Evolutionary conservation across 1,140 invertebrate genomes (phyloP).

Genomic region (Paraescarpia echinospica): DNA sequence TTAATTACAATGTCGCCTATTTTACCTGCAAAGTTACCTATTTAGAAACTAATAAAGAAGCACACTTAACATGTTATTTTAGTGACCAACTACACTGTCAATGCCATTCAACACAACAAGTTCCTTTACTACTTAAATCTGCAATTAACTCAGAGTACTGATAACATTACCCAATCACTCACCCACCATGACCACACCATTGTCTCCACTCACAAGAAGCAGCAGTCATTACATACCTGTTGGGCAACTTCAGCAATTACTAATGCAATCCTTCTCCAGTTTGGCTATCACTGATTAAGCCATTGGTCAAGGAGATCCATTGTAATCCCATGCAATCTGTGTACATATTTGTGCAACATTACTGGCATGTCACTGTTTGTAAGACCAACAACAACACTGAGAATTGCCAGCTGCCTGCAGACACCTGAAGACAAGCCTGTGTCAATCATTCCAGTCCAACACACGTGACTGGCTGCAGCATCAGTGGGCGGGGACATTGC

Average conservation of each 20-base stretch:
- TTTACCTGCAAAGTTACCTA: not conserved
- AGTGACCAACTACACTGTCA: not conserved
- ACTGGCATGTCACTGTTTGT: not conserved
- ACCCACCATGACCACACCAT: not conserved
- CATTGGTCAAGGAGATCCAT: conserved; percentile 4
- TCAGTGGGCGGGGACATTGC: not conserved
- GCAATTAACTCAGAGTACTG: not conserved
- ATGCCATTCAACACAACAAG: not conserved
- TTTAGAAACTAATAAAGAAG: not conserved
- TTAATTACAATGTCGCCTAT: not conserved
- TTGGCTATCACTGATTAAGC: not conserved
- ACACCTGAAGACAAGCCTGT: not conserved
- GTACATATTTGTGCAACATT: not conserved
- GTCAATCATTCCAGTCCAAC: not conserved
- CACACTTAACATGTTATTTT: not conserved
- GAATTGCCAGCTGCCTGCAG: not conserved
- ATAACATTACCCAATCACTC: not conserved
- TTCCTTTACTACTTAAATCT: not conserved
- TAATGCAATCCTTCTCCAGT: not conserved
- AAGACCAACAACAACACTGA: not conserved
- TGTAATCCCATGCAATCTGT: not conserved
- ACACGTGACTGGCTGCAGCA: not conserved
- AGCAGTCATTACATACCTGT: not conserved
- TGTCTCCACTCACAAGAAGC: not conserved
- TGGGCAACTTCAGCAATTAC: not conserved